Evolutionary conservation across 2,113 vertebrate species (phyloP).

Genomic region (Neodon shergylaensis): DNA sequence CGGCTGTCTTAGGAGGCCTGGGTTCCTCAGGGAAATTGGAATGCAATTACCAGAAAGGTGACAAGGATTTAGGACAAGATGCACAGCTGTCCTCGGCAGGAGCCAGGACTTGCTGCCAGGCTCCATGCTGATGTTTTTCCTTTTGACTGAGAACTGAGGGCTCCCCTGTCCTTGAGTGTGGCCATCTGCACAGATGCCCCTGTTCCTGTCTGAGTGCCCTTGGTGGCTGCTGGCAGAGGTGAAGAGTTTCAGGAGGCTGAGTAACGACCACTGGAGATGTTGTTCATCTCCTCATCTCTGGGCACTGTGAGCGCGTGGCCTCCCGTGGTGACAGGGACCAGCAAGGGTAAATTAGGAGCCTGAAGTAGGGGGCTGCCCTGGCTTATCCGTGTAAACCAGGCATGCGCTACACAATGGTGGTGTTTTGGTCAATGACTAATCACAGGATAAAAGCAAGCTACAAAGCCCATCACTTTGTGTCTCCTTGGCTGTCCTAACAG

Average conservation of each 20-base stretch:
- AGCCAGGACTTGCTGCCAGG: too few relatives aligned
- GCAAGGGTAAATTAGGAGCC: not conserved
- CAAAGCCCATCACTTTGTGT: not conserved
- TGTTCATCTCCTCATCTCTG: not conserved
- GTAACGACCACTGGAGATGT: not conserved
- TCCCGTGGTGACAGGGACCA: not conserved
- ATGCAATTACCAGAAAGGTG: not conserved
- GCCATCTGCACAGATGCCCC: not conserved
- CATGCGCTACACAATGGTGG: not conserved
- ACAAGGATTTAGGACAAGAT: not conserved
- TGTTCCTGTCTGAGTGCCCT: not conserved
- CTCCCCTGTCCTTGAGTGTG: not conserved
- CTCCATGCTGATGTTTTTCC: not conserved
- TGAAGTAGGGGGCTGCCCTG: not conserved
- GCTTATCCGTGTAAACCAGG: not conserved
- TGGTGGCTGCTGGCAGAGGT: not conserved
- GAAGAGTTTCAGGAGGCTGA: not conserved
- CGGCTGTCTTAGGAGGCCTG: not conserved
- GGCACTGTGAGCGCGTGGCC: too few relatives aligned
- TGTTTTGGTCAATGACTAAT: not conserved
- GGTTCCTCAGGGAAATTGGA: not conserved
- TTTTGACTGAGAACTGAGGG: not conserved
- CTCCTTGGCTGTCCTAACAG: not conserved
- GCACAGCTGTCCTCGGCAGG: not conserved
- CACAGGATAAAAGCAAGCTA: not conserved